Percentiles rank a stretch among this genome's conserved stretches.
Evolutionary conservation across 2,797 vertebrate genomes (phyloP).

Genomic region (Sebastiscus tertius): DNA sequence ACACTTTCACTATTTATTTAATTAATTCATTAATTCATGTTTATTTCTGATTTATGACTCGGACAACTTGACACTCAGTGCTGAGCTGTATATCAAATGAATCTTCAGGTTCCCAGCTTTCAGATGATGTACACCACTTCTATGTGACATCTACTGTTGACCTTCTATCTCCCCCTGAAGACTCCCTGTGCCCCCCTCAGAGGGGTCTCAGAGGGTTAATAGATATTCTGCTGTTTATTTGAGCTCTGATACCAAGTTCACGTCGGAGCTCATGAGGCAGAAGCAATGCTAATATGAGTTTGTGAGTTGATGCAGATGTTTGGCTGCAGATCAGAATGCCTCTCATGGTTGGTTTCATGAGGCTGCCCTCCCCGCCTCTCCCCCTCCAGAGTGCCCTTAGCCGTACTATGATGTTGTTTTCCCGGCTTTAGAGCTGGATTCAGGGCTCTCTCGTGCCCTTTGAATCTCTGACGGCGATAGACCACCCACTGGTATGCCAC

Average conservation of each 20-base stretch:
- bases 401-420: constrained; percentile 68
- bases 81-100: too few relatives aligned
- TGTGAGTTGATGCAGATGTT: constrained; percentile 38
- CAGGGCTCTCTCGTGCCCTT: constrained; percentile 67
- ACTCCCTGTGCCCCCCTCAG: too few relatives aligned
- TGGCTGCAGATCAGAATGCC: constrained; percentile 41
- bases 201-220: background rate
- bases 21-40: too few relatives aligned
- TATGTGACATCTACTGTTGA: too few relatives aligned
- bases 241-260: background rate
- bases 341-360: constrained; percentile 61
- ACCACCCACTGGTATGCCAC: constrained; percentile 63
- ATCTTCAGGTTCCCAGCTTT: too few relatives aligned
- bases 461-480: constrained; percentile 70
- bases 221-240: background rate
- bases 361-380: constrained; percentile 42
- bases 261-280: background rate
- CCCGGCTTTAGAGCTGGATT: constrained; percentile 57
- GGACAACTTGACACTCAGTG: too few relatives aligned
- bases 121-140: too few relatives aligned
- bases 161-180: too few relatives aligned
- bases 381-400: constrained; percentile 68
- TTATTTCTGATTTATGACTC: too few relatives aligned
- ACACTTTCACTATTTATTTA: too few relatives aligned
- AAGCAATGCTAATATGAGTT: background rate